Percentiles rank a stretch among this genome's conserved stretches.
These are phyloP conservation scores for Odontamblyopus lacepedii DNA, from an alignment of 2,797 vertebrate species.

Conservation along the genomic window DNA sequence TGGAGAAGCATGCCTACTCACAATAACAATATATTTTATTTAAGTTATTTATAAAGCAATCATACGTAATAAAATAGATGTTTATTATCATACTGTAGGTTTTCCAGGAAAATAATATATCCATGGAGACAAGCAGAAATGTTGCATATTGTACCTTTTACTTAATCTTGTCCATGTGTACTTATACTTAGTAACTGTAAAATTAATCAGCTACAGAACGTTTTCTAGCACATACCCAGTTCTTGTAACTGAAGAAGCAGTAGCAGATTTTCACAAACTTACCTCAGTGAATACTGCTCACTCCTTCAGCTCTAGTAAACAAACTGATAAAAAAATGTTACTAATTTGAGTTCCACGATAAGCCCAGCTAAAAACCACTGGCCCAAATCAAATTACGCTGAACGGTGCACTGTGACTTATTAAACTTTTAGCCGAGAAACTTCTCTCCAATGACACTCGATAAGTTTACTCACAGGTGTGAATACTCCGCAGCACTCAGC, in stretches of 20 bases:
- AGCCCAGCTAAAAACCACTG: conserved; percentile 7
- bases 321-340: conserved; percentile 2
- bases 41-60: no score
- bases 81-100: no score
- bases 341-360: conserved; percentile 4
- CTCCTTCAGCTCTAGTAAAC: neutral
- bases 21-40: no score
- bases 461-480: conserved; percentile 5
- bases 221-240: neutral
- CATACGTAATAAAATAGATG: no score
- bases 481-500: neutral
- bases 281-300: neutral
- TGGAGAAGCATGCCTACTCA: no score
- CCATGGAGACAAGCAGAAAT: neutral
- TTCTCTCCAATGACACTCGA: neutral
- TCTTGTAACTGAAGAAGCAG: neutral
- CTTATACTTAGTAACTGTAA: neutral
- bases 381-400: conserved; percentile 4
- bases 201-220: neutral
- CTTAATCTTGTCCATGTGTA: neutral
- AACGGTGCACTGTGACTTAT: neutral
- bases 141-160: neutral
- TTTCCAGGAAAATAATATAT: no score
- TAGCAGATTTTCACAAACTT: neutral
- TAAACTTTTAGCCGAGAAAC: conserved; percentile 2